phyloP scores from a whole-genome alignment of 2,797 vertebrate species.

The Karalla daura region DNA sequence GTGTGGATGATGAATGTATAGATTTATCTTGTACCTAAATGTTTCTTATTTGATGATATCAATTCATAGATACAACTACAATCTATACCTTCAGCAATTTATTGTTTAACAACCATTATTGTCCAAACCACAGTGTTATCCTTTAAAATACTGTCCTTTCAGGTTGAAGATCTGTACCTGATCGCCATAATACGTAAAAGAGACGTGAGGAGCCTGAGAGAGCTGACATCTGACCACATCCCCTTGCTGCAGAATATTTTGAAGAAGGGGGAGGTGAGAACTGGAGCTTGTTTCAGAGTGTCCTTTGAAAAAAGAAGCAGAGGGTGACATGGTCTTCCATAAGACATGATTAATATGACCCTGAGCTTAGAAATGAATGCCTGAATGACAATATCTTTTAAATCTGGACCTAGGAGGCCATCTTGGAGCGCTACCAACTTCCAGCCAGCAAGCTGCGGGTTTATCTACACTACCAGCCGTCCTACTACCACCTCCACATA shows the following conservation, averaged over 20 bases:
- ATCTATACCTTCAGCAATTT: no score
- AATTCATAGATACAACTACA: no score
- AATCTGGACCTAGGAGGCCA: constrained; percentile 81
- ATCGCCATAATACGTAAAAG: constrained; percentile 88
- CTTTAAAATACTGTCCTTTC: constrained; percentile 14
- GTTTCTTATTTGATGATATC: no score
- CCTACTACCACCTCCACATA: constrained; percentile 95
- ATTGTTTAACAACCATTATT: no score
- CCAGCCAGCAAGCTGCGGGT: constrained; percentile 82
- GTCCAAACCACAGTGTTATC: no score
- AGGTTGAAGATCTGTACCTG: constrained; percentile 94
- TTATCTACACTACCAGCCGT: constrained; percentile 96
- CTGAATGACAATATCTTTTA: neutral
- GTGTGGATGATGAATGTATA: no score
- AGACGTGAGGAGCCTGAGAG: constrained; percentile 88
- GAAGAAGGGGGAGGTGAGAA: constrained; percentile 88
- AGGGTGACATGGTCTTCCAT: neutral
- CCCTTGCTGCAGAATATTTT: constrained; percentile 89
- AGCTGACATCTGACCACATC: constrained; percentile 89
- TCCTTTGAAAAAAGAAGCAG: neutral
- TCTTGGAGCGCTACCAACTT: constrained; percentile 82
- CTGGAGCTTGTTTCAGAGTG: accelerated
- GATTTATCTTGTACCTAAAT: no score
- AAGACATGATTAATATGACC: neutral
- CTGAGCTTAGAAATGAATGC: neutral